Evolutionary conservation across 2,113 vertebrate species (phyloP), one percentile per base, ranked within the genome.

Genomic region (Hucho hucho): DNA sequence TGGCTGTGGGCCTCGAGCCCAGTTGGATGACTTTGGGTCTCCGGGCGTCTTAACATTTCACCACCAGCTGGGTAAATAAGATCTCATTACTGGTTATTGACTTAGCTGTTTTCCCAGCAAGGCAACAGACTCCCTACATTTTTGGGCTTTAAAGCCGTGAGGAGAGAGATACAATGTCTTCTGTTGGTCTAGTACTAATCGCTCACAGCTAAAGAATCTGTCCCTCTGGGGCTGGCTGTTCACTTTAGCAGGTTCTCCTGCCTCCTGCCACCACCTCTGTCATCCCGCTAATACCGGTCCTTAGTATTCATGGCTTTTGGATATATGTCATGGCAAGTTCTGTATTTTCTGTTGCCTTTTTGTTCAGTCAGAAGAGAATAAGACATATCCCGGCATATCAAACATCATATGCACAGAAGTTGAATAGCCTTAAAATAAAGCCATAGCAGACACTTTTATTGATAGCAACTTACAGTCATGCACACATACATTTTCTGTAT

Each of bases 31-130:
- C 80, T 89, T 74, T 63, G 70, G 77, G 63, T 86, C 78, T 79
- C 81, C 53, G 20, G 64, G 75, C 76, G 70, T 87, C 79, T 81
- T 75, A 77, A 80, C 73, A 72, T 88, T 82, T 84, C 65, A 79
- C 80, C 80, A 77, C 84, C 88, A 89, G 91, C 90, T 91, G 90
- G 80, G 82, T 89, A 91, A 90, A 92, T 88, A 89, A 86, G 80
- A 87, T 76, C 79, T 87, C 87, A 89, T 91, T 88, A 87, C 86
- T 74, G 77, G 76, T 58, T 87, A 81, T 89, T 90, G 86, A 90
- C 88, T 90, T 87, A 87, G 88, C 83, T 88, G 75, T 76, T 86
- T 88, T 90, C 84, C 83, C 88, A 86, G 74, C 73, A 71, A 75
- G 83, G 75, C 74, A 81, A 79, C 83, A 43, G 37, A 43, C 37